Evolutionary conservation across 2,113 vertebrate genomes (phyloP), one percentile per base, ranked within the genome.

Genomic region (Podilymbus podiceps): DNA sequence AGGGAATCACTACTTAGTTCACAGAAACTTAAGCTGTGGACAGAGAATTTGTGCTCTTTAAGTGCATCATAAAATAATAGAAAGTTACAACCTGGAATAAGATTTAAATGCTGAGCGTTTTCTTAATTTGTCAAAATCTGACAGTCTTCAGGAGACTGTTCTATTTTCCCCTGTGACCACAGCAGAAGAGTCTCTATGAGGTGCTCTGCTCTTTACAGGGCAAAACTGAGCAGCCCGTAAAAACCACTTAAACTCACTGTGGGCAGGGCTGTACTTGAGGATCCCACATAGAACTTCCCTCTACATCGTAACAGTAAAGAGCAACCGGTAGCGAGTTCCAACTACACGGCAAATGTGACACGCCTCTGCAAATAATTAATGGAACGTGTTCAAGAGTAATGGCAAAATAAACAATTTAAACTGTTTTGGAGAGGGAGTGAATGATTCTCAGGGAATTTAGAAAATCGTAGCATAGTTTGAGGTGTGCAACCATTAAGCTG

Each of bases 341-440:
- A 44, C 60, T 42, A 55, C 19, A 50, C 73, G 81, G 83, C 76
- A 94, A 94, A 81, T 56, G 62, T 12, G 52, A 89, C 94, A 87
- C 9, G 12, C 46, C 86, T 93, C 52, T 87, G 90, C 68, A 89
- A 87, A 68, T 44, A 88, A 93, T 71, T 83, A 93, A 80, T 47
- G 59, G 85, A 76, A 94, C 2, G 3, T 30, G 69, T 55, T 93
- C 71, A 78, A 89, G n/a, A 50, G 52, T 78, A 91, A 85, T 60
- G 74, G 74, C 88, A 82, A 94, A 93, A 89, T 68, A 94, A 95
- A 81, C 52, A 84, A 76, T 44, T 88, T 56, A 58, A 90, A 93
- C 28, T 75, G 53, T 52, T 92, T 49, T 50, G 77, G 83, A 90
- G 66, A 91, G 83, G 90, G 74, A 60, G 33, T 12, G 31, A 89